Conservation (phyloP, 1,140 invertebrate species). For the Monochamus saltuarius region DNA sequence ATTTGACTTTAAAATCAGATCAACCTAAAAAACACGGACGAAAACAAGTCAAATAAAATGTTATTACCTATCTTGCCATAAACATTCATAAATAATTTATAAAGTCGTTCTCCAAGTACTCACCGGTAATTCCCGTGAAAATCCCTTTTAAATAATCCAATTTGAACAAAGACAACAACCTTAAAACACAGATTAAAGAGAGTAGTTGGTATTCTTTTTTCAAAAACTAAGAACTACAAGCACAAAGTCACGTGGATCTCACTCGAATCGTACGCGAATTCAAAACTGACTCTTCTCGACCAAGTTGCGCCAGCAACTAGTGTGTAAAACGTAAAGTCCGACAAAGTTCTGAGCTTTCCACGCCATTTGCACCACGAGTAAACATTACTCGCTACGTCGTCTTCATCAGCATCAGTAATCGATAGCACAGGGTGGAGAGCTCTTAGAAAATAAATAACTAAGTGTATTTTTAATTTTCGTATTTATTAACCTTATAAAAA, state of each 20-base stretch:
- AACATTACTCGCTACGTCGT: background rate
- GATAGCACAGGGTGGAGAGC: background rate
- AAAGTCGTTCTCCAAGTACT: background rate
- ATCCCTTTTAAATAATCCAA: constrained; percentile 1
- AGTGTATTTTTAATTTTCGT: too few relatives aligned
- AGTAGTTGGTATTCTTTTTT: constrained; percentile 6
- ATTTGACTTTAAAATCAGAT: too few relatives aligned
- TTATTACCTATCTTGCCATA: too few relatives aligned
- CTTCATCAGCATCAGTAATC: background rate
- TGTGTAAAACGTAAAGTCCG: constrained; percentile 27
- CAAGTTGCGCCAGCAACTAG: constrained; percentile 33
- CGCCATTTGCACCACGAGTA: constrained; percentile 15
- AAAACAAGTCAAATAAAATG: too few relatives aligned
- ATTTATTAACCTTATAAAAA: too few relatives aligned
- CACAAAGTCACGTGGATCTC: background rate
- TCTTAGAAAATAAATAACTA: background rate
- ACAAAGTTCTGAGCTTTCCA: constrained; percentile 7
- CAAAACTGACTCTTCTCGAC: constrained; percentile 14
- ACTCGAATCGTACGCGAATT: background rate
- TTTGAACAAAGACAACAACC: constrained; percentile 10
- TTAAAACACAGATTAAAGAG: background rate
- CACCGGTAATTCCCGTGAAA: background rate
- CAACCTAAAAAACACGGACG: too few relatives aligned
- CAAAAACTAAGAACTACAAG: background rate
- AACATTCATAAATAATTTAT: too few relatives aligned